Evolutionary conservation across 2,113 vertebrate species (phyloP), one percentile per base, ranked within the genome.

Genomic region (Trinectes maculatus): DNA sequence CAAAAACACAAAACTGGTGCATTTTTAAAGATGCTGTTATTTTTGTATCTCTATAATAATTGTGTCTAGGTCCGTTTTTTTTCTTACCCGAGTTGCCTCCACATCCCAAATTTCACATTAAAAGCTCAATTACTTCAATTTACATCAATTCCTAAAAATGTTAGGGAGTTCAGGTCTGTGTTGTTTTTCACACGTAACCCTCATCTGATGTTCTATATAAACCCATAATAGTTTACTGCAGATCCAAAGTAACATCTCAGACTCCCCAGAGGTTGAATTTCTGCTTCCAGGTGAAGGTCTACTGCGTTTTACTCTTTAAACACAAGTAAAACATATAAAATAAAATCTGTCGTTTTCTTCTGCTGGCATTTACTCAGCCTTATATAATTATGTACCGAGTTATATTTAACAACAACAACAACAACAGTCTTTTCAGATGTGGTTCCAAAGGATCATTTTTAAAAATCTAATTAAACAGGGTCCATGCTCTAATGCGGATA

Each of bases 351-450:
- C 28, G 16, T 48, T 43, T 74, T 66, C 24, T 52, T 71, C 57
- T 40, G 53, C 46, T 82, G 85, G 79, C 79, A 78, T 77, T 18
- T 63, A 31, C 61, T 70, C 39, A 68, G 61, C 53, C 37, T 79
- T 86, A 78, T 80, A 85, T 82, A 81, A 84, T 82, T 73, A 46
- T 49, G 49, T 67, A 68, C 61, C 64, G 47, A 74, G 66, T 79
- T 89, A 89, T 87, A 87, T 86, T 90, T 87, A 89, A 77, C 67
- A 48, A 44, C 53, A 78, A 60, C 37, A 89, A 77, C 67, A 48
- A 44, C 53, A 78, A 60, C 37, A 39, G 26, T 51, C 67, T 37
- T 71, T 75, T 85, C 80, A 82, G 82, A 84, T 84, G 76, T 80
- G 66, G 2, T 53, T 87, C 85, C 82, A 89, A 74, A 81, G 67